Conservation (phyloP, 2,888 invertebrate genomes). For the Acanthosepion lycidas region DNA sequence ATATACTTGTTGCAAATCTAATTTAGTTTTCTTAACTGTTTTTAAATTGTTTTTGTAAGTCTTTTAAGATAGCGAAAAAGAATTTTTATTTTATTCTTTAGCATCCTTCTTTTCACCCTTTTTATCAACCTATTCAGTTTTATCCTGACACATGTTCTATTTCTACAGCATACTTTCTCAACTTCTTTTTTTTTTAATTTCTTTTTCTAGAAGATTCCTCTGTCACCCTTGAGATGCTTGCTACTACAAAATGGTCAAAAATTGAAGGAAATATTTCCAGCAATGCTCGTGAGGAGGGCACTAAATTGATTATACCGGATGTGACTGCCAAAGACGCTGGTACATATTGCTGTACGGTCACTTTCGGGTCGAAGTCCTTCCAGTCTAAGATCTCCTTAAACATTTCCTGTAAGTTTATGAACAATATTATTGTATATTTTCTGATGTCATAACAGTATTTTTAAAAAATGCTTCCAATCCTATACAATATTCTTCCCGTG, state of each 20-base stretch:
- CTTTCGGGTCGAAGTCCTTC: slow-evolving; percentile 42
- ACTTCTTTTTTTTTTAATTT: not conserved
- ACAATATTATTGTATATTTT: not conserved
- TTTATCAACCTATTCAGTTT: not conserved
- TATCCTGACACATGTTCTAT: not conserved
- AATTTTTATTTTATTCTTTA: not conserved
- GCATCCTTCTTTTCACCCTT: not conserved
- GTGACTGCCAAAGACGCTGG: slow-evolving; percentile 41
- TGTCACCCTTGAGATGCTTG: slow-evolving; percentile 34
- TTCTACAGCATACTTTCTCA: not conserved
- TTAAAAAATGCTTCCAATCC: too few relatives aligned
- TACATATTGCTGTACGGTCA: slow-evolving; percentile 44
- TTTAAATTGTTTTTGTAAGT: too few relatives aligned
- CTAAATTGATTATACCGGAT: slow-evolving; percentile 38
- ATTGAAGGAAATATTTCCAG: slow-evolving; percentile 38
- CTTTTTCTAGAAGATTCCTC: not conserved
- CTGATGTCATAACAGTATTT: not conserved
- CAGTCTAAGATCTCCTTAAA: slow-evolving; percentile 43
- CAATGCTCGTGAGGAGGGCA: not conserved
- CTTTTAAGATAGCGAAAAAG: not conserved
- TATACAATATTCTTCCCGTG: too few relatives aligned
- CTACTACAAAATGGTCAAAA: slow-evolving; percentile 40
- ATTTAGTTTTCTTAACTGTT: not conserved
- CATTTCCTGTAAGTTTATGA: slow-evolving; percentile 35
- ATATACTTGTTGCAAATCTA: not conserved